Evolutionary conservation across 2,888 invertebrate genomes (phyloP), one percentile per base, ranked within the genome.

Genomic region (Stegophylla sp.): DNA sequence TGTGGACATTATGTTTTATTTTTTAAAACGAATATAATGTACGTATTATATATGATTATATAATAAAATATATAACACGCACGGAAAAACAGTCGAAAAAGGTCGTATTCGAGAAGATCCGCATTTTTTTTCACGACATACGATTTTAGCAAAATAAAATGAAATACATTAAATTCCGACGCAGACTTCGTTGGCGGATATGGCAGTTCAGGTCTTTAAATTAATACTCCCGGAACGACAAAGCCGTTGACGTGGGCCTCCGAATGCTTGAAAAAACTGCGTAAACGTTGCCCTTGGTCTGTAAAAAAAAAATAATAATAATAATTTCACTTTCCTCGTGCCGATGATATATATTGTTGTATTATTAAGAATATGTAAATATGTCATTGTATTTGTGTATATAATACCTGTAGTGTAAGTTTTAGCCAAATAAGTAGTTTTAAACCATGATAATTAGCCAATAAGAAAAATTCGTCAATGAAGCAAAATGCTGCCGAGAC

Each of bases 231-330:
- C 63, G 10, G 34, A 2, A 48, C 51, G 63, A 75, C 34, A 75
- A 75, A 75, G 34, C 63, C 63, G 74, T 64, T 75, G 74, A 75
- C 48, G 63, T 51, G 74, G 63, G 74, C 51, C 74, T 75, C 51
- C 63, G 63, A 75, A 63, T 51, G 51, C 23, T 61, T 34, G 15
- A 63, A 74, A 48, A 28, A 48, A 63, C 48, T 51, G 34, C 34
- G 45, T 34, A 45, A 61, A 73, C 23, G 71, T 72, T 41, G 41
- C 45, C 43, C 28, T 61, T 26, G 20, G 17, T 48, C 17, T 26
- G 61, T 26, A 48, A 61, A 63, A 73, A 48, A n/a, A 73, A 28
- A 20, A 13, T 63, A 20, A 20, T 48, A 59, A 17, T 9, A n/a
- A 48, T 56, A 59, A 56, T 59, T 48, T 34, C 48, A 74, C 63